These are phyloP conservation scores for Antechinus flavipes DNA, from an alignment of 2,113 vertebrate species.

Conservation along the genomic window DNA sequence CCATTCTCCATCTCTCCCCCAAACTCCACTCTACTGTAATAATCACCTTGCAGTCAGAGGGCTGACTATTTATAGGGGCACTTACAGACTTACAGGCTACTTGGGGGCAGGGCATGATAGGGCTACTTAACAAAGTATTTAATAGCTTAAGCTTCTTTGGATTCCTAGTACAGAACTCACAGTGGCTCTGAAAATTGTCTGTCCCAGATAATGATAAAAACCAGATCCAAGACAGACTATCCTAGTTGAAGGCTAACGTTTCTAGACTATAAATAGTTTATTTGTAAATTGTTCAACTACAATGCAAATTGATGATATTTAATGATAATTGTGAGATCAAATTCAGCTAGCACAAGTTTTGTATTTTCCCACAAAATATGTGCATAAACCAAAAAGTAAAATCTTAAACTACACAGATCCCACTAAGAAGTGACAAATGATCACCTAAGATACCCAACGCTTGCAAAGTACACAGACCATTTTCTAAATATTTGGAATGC, in stretches of 20 bases:
- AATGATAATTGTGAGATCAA: background rate
- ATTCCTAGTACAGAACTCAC: background rate
- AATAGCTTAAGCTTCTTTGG: background rate
- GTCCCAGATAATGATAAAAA: background rate
- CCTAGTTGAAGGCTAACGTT: slow-evolving; percentile 22
- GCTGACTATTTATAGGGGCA: background rate
- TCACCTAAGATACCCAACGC: background rate
- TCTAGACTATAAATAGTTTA: background rate
- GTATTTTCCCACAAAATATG: background rate
- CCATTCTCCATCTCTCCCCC: background rate
- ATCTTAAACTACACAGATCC: background rate
- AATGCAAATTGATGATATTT: background rate
- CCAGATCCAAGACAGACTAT: background rate
- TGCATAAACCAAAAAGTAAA: background rate
- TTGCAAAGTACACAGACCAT: background rate
- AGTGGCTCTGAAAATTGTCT: background rate
- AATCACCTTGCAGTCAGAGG: background rate
- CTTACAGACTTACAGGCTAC: background rate
- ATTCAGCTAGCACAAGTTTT: background rate
- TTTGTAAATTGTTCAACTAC: background rate
- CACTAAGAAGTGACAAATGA: background rate
- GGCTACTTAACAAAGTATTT: background rate
- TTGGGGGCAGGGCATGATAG: background rate
- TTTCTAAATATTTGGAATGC: background rate
- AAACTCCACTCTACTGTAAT: background rate